Evolutionary conservation across 2,113 vertebrate species (phyloP), one percentile per base, ranked within the genome.

Genomic region (Cathartes aura): DNA sequence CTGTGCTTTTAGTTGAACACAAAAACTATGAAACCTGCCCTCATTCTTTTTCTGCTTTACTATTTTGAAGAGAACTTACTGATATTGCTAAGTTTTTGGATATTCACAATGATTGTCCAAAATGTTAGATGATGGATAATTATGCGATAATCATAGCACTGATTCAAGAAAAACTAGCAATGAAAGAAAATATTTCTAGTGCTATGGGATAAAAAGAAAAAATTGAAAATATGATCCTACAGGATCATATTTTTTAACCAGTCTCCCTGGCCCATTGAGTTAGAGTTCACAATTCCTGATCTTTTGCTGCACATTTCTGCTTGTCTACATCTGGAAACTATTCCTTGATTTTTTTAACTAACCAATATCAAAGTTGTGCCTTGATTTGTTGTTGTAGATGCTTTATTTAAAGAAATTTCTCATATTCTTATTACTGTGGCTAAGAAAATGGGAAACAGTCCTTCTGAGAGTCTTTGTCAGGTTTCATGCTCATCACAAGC

Each of bases 401-500:
- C 8, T 32, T 58, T 66, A 78, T 27, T 91, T 66, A 43, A 96
- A 94, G 29, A 68, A 73, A 81, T 36, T 58, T 53, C 86, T 84
- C 50, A 50, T 62, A 73, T 45, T 89, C 75, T 81, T 82, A 63
- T 56, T 64, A 55, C 17, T 74, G n/a, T 4, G 14, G 55, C 58
- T 82, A 66, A 63, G 34, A 75, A 96, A 92, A 96, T 23, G n/a
- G 67, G 84, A 79, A 94, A 53, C 34, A 75, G 34, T 74, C 47
- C 62, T 95, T 97, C 76, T 45, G 89, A 93, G 82, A 96, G 79
- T 4, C 81, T 96, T 95, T 97, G 82, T 94, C 95, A 93, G 85
- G 60, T 95, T 97, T 91, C 90, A 93, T 95, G 94, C 68, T 96
- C 91, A 79, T 97, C 94, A 95, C 50, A 96, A 96, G 82, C 81